Evolutionary conservation across 2,888 invertebrate genomes (phyloP), one percentile per base, ranked within the genome.

Genomic region (Apotomis betuletana): DNA sequence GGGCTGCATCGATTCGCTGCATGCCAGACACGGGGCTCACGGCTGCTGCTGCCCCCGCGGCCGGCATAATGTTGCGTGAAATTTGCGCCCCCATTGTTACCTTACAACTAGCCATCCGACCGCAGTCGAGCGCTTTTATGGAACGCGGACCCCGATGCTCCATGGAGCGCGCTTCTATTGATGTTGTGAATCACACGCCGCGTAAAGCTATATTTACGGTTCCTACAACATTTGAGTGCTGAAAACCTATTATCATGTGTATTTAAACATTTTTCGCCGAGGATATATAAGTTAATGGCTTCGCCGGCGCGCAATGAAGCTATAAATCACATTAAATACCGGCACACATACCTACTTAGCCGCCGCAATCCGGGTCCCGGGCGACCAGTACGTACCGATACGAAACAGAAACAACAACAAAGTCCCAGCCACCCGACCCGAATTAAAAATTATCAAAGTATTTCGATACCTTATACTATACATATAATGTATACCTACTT

Each of bases 31-130:
- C 80, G 78, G 81, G 79, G 78, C 77, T 77, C 75, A 74, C 73
- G 74, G 68, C 67, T 74, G 70, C 63, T 72, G 69, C 70, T 63
- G 69, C 72, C 67, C 74, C 78, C 78, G 71, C 77, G 67, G 73
- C 76, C 82, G 83, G 83, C 88, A 90, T 90, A 92, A 92, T 91
- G 91, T 90, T 88, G 90, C 92, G 91, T 92, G 87, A 91, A 92
- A 91, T 90, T 88, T 85, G 87, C 85, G 83, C 86, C 84, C 84
- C 87, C 80, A 87, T 90, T 90, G 89, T 89, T 89, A 87, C 87
- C 86, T 87, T 83, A 82, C 82, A 79, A 81, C 85, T 77, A 83
- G 79, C 83, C 85, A 82, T 77, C 83, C 84, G 80, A 78, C 81
- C 83, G 83, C 79, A 78, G 74, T 73, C 76, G 74, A 81, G 79